These are phyloP conservation scores for Proisotoma minuta DNA, from an alignment of 2,888 invertebrate genomes.

Conservation along the genomic window DNA sequence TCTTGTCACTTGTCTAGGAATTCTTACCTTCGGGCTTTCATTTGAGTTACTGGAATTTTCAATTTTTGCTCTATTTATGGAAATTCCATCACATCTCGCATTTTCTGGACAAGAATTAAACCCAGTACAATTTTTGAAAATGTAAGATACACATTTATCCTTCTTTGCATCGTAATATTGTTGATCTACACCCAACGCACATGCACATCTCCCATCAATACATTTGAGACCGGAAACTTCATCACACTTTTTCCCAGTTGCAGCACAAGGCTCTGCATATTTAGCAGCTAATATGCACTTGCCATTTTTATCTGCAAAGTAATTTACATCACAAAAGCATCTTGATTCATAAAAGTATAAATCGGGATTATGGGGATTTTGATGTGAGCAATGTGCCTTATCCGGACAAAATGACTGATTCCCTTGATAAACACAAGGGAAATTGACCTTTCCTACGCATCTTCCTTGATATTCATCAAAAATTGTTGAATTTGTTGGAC, in stretches of 20 bases:
- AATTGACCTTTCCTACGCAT: slow-evolving; percentile 31
- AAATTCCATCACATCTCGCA: slow-evolving; percentile 33
- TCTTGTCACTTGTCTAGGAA: neutral
- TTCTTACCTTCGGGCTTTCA: neutral
- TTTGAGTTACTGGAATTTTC: neutral
- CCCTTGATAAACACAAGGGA: slow-evolving; percentile 32
- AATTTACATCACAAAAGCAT: slow-evolving; percentile 37
- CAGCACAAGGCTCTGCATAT: slow-evolving; percentile 28
- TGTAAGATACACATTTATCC: slow-evolving; percentile 31
- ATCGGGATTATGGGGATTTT: slow-evolving; percentile 32
- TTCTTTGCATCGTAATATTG: slow-evolving; percentile 29
- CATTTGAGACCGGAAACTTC: slow-evolving; percentile 25
- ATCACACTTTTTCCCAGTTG: slow-evolving; percentile 27
- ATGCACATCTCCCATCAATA: slow-evolving; percentile 22
- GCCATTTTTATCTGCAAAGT: slow-evolving; percentile 25
- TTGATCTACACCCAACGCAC: slow-evolving; percentile 34
- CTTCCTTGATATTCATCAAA: slow-evolving; percentile 25
- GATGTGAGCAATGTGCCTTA: slow-evolving; percentile 34
- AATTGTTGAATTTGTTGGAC: slow-evolving; percentile 35
- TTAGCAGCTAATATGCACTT: slow-evolving; percentile 28
- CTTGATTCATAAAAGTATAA: slow-evolving; percentile 33
- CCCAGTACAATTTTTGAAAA: slow-evolving; percentile 27
- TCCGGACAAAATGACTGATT: slow-evolving; percentile 29
- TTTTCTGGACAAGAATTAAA: slow-evolving; percentile 33
- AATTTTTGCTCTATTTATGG: neutral